These are phyloP conservation scores for Sylvia borin DNA, from an alignment of 2,797 vertebrate genomes.

Conservation along the genomic window DNA sequence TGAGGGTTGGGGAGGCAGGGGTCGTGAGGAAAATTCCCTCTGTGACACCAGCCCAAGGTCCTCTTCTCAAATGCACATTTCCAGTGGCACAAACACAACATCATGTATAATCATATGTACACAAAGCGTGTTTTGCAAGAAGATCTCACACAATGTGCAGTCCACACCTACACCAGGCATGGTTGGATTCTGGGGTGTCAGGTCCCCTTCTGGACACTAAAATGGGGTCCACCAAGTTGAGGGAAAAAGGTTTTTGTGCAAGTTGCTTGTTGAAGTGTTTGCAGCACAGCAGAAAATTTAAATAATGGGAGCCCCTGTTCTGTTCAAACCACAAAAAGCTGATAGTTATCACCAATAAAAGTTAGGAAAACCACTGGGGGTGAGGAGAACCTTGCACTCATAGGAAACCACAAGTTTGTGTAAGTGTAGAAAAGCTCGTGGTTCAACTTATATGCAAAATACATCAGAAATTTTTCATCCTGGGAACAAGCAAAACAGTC, in stretches of 20 bases:
- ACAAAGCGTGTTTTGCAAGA: neutral
- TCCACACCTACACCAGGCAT: neutral
- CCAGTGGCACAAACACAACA: neutral
- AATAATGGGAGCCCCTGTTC: neutral
- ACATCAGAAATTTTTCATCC: slow-evolving; percentile 10
- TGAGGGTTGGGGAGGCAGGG: neutral
- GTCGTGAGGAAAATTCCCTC: neutral
- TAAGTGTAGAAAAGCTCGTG: neutral
- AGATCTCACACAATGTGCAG: accelerated
- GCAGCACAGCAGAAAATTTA: neutral
- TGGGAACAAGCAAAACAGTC: slow-evolving; percentile 14
- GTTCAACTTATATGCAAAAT: slow-evolving; percentile 36
- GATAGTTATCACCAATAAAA: neutral
- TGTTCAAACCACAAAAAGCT: neutral
- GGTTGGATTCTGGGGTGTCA: neutral
- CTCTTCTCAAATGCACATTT: neutral
- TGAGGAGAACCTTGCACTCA: neutral
- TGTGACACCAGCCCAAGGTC: neutral
- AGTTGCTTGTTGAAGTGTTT: neutral
- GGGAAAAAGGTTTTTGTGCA: neutral
- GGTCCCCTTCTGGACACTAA: neutral
- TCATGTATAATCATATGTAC: neutral
- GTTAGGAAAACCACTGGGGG: neutral
- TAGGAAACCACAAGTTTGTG: slow-evolving; percentile 1
- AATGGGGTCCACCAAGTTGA: neutral